A percentile compares a stretch with the other conserved stretches of the same genome.
Conservation (phyloP, 2,888 invertebrate species). For the Eristalinus sepulchralis region DNA sequence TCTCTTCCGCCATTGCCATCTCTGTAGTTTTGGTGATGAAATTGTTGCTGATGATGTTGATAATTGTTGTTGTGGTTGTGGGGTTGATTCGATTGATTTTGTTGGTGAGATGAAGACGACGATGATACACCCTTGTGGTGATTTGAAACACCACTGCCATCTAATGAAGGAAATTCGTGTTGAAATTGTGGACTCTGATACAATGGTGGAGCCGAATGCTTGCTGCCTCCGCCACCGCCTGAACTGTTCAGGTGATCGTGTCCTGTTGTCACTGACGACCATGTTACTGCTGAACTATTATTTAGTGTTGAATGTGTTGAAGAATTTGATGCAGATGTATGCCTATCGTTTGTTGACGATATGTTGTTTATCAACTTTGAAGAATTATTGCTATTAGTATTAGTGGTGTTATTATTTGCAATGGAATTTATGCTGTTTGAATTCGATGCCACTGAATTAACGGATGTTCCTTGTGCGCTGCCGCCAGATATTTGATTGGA, state of each 20-base stretch:
- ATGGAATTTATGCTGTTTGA: conserved; percentile 69
- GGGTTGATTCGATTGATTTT: conserved; percentile 73
- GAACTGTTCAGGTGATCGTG: conserved; percentile 76
- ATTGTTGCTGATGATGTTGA: conserved; percentile 65
- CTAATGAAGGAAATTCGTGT: conserved; percentile 96
- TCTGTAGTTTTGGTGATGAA: conserved; percentile 77
- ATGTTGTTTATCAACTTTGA: conserved; percentile 75
- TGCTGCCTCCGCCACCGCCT: conserved; percentile 73
- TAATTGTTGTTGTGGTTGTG: conserved; percentile 72
- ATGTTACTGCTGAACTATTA: conserved; percentile 82
- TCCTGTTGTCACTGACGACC: conserved; percentile 84
- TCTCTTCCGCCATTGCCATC: conserved; percentile 79
- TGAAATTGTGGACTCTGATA: conserved; percentile 95
- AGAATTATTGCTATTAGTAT: conserved; percentile 68
- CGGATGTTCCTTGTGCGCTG: conserved; percentile 73
- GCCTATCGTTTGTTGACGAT: conserved; percentile 72
- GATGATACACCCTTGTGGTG: conserved; percentile 79
- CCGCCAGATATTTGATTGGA: conserved; percentile 66
- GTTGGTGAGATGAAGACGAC: conserved; percentile 73
- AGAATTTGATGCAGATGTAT: conserved; percentile 57
- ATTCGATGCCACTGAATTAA: conserved; percentile 72
- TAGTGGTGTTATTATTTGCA: conserved; percentile 70
- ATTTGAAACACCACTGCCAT: conserved; percentile 82
- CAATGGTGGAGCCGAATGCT: conserved; percentile 83
- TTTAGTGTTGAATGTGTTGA: conserved; percentile 72